phyloP scores from a whole-genome alignment of 2,888 invertebrate species.

The Elmis aenea region DNA sequence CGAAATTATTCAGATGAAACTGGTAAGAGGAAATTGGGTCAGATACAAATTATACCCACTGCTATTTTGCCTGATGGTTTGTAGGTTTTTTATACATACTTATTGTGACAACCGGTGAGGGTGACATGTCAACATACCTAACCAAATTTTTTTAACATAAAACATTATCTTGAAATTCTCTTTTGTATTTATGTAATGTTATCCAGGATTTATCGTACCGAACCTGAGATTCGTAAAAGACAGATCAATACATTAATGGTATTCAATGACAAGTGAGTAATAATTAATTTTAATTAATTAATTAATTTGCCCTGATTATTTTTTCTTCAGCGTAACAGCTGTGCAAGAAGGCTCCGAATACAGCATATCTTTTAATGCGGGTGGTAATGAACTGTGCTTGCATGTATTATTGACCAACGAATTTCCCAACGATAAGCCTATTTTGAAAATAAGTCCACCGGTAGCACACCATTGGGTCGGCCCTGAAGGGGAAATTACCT shows the following conservation, averaged over 20 bases:
- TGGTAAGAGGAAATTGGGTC: no score
- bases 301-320: constrained; percentile 5
- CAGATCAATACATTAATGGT: constrained; percentile 79
- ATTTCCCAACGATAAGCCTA: constrained; percentile 73
- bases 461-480: constrained; percentile 70
- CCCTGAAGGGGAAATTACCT: constrained; percentile 62
- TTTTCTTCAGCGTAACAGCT: constrained; percentile 59
- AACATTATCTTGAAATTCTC: no score
- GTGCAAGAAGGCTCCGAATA: constrained; percentile 67
- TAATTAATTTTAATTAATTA: constrained; percentile 3
- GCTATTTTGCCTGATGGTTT: no score
- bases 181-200: constrained; percentile 46
- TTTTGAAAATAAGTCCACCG: constrained; percentile 60
- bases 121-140: no score
- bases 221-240: constrained; percentile 58
- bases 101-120: no score
- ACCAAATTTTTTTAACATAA: no score
- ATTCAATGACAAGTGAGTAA: constrained; percentile 72
- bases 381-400: constrained; percentile 60
- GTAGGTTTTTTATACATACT: no score
- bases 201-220: constrained; percentile 53
- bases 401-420: constrained; percentile 62
- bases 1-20: no score
- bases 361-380: constrained; percentile 63
- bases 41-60: no score